phyloP scores from a whole-genome alignment of 1,140 invertebrate genomes.

The Aphis gossypii region DNA sequence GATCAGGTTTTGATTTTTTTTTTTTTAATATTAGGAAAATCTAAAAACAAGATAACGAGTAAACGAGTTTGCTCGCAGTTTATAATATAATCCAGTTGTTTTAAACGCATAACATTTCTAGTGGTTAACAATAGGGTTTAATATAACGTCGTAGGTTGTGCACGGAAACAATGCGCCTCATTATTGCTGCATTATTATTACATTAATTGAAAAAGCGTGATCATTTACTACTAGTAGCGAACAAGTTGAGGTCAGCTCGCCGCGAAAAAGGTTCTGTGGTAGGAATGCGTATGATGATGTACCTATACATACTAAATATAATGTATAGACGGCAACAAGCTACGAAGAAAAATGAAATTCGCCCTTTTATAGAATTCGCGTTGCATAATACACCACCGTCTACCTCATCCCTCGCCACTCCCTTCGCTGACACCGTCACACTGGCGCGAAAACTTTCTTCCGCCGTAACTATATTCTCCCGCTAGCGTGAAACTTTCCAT shows the following conservation, averaged over 20 bases:
- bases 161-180: background rate
- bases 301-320: background rate
- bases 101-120: background rate
- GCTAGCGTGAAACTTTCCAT: background rate
- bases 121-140: background rate
- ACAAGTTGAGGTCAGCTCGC: background rate
- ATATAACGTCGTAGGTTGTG: background rate
- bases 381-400: background rate
- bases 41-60: background rate
- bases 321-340: background rate
- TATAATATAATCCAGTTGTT: background rate
- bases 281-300: background rate
- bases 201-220: background rate
- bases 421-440: background rate
- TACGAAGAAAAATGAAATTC: constrained; percentile 1
- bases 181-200: background rate
- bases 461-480: background rate
- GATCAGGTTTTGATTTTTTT: background rate
- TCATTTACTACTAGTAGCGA: background rate
- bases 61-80: background rate
- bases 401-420: background rate
- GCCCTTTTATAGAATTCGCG: background rate
- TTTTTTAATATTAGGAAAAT: background rate
- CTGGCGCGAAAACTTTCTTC: constrained; percentile 6
- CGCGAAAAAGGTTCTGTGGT: background rate